Evolutionary conservation across 2,888 invertebrate species (phyloP).

Genomic region (Acronicta alni): DNA sequence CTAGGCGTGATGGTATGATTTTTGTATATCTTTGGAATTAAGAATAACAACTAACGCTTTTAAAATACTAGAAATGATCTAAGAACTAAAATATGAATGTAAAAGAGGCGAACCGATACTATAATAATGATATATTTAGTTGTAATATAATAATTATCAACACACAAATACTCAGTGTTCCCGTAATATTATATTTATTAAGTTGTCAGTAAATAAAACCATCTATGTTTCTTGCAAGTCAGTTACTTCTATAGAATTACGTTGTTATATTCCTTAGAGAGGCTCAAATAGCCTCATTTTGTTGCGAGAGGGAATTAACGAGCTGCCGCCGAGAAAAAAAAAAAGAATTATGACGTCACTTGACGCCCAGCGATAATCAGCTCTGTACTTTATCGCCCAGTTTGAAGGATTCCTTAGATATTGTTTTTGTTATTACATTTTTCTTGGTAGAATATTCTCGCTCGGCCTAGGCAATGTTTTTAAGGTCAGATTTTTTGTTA

Average conservation of each 20-base stretch:
- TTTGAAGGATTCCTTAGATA: slow-evolving; percentile 64
- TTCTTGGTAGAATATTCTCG: slow-evolving; percentile 47
- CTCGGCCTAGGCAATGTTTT: slow-evolving; percentile 42
- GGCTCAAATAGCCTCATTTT: slow-evolving; percentile 73
- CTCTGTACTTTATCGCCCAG: slow-evolving; percentile 68
- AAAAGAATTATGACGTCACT: slow-evolving; percentile 75
- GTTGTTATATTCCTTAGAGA: slow-evolving; percentile 65
- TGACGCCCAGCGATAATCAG: slow-evolving; percentile 71
- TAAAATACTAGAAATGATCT: too few relatives aligned
- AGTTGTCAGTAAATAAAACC: slow-evolving; percentile 44
- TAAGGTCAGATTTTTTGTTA: slow-evolving; percentile 52
- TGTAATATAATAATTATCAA: neutral
- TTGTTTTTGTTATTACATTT: slow-evolving; percentile 67
- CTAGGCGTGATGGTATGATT: too few relatives aligned
- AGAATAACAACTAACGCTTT: too few relatives aligned
- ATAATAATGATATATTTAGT: too few relatives aligned
- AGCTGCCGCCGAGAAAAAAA: slow-evolving; percentile 64
- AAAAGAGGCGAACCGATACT: too few relatives aligned
- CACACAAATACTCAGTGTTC: slow-evolving; percentile 1
- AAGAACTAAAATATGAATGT: too few relatives aligned
- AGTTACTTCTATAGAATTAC: slow-evolving; percentile 66
- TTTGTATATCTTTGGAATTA: too few relatives aligned
- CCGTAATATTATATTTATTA: slow-evolving; percentile 43
- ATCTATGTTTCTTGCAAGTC: slow-evolving; percentile 64
- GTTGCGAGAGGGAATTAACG: slow-evolving; percentile 72